Evolutionary conservation across 2,113 vertebrate species (phyloP).

Genomic region (Engystomops pustulosus): DNA sequence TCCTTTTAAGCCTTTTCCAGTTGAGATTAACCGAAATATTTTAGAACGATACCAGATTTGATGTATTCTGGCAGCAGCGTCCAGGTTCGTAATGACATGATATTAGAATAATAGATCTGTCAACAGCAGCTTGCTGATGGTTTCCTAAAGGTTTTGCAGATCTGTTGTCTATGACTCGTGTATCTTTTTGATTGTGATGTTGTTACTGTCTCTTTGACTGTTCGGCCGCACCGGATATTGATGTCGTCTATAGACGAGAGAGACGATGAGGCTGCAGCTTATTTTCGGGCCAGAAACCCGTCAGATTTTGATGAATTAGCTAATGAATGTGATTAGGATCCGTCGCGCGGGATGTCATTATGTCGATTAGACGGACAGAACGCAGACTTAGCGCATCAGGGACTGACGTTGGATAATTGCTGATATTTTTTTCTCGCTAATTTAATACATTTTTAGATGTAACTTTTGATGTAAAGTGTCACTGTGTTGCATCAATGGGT

Average conservation of each 20-base stretch:
- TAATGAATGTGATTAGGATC: slow-evolving; percentile 16
- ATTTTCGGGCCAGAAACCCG: background rate
- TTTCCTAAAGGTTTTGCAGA: too few relatives aligned
- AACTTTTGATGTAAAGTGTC: background rate
- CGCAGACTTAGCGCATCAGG: background rate
- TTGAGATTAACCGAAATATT: too few relatives aligned
- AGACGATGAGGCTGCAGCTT: background rate
- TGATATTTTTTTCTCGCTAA: background rate
- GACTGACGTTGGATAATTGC: background rate
- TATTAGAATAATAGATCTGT: too few relatives aligned
- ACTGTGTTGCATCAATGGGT: too few relatives aligned
- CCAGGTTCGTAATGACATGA: too few relatives aligned
- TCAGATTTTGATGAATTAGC: slow-evolving; percentile 14
- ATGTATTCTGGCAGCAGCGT: too few relatives aligned
- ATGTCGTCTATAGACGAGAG: background rate
- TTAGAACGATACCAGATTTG: too few relatives aligned
- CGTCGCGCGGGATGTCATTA: background rate
- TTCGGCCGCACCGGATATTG: background rate
- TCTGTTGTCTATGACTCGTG: background rate
- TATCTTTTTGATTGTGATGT: background rate
- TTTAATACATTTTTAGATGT: background rate
- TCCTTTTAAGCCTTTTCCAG: too few relatives aligned
- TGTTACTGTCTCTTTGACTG: background rate
- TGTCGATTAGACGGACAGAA: background rate
- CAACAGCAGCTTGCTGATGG: too few relatives aligned